These are phyloP conservation scores for Sternarchorhynchus goeldii DNA, from an alignment of 2,797 vertebrate genomes.

Conservation along the genomic window DNA sequence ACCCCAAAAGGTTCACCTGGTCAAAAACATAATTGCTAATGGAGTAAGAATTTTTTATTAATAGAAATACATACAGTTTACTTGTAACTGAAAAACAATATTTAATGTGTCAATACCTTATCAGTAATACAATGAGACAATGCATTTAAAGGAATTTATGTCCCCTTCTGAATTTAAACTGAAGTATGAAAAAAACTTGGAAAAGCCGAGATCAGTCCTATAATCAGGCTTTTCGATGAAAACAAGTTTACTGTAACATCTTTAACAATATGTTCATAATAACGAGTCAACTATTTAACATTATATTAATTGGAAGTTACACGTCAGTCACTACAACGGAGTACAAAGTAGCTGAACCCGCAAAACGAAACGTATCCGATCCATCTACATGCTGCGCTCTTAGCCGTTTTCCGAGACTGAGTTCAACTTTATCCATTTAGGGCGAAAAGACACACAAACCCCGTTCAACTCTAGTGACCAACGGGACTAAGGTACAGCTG, in stretches of 20 bases:
- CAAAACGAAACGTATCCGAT: slow-evolving; percentile 47
- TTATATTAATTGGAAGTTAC: slow-evolving; percentile 54
- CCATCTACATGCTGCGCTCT: slow-evolving; percentile 48
- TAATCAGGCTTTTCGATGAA: slow-evolving; percentile 40
- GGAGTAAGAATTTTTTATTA: slow-evolving; percentile 63
- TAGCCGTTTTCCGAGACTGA: slow-evolving; percentile 20
- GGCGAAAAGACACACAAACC: slow-evolving; percentile 38
- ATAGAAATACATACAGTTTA: slow-evolving; percentile 67
- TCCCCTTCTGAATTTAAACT: slow-evolving; percentile 52
- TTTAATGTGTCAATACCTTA: slow-evolving; percentile 62
- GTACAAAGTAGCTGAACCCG: slow-evolving; percentile 44
- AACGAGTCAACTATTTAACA: slow-evolving; percentile 57
- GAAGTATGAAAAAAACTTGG: slow-evolving; percentile 49
- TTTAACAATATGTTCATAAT: slow-evolving; percentile 57
- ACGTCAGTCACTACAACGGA: slow-evolving; percentile 56
- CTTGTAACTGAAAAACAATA: slow-evolving; percentile 63
- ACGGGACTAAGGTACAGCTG: slow-evolving; percentile 51
- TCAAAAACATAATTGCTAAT: slow-evolving; percentile 60
- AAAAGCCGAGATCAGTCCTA: slow-evolving; percentile 49
- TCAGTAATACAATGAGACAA: slow-evolving; percentile 64
- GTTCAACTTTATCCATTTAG: slow-evolving; percentile 33
- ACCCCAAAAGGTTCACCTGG: slow-evolving; percentile 55
- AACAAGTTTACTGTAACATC: slow-evolving; percentile 58
- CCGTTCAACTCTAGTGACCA: slow-evolving; percentile 45
- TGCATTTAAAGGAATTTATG: slow-evolving; percentile 47